A percentile compares a stretch with the other conserved stretches of the same genome.
phyloP scores from a whole-genome alignment of 2,888 invertebrate genomes.

The Xanthia icteritia region DNA sequence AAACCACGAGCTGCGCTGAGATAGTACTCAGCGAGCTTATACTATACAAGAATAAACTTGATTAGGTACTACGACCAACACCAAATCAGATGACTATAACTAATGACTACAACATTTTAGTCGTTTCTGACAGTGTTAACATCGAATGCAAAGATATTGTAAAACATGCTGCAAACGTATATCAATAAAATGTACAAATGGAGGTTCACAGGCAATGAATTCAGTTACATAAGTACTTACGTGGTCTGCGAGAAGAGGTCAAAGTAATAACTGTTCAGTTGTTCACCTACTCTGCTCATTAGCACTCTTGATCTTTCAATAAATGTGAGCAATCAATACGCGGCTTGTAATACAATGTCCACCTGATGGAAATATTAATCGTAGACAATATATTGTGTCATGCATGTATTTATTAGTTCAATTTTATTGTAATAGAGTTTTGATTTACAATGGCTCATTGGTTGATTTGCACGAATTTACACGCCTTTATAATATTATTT shows the following conservation, averaged over 20 bases:
- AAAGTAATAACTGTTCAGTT: slow-evolving; percentile 18
- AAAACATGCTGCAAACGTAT: neutral
- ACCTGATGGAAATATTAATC: slow-evolving; percentile 33
- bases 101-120: neutral
- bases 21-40: neutral
- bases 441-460: too few species aligned
- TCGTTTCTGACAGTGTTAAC: neutral
- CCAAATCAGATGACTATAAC: neutral
- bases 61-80: neutral
- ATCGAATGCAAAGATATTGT: slow-evolving; percentile 5
- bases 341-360: slow-evolving; percentile 4
- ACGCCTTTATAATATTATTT: too few species aligned
- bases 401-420: neutral
- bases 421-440: neutral
- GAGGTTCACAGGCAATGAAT: neutral
- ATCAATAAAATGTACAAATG: slow-evolving; percentile 7
- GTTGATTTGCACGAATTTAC: too few species aligned
- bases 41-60: neutral
- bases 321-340: slow-evolving; percentile 15
- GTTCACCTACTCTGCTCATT: slow-evolving; percentile 1
- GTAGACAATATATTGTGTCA: neutral
- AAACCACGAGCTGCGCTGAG: neutral
- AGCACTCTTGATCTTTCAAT: slow-evolving; percentile 22
- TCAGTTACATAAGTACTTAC: slow-evolving; percentile 4
- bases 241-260: slow-evolving; percentile 14